These are phyloP conservation scores for Channallabes apus DNA, from an alignment of 2,797 vertebrate species.

Conservation along the genomic window DNA sequence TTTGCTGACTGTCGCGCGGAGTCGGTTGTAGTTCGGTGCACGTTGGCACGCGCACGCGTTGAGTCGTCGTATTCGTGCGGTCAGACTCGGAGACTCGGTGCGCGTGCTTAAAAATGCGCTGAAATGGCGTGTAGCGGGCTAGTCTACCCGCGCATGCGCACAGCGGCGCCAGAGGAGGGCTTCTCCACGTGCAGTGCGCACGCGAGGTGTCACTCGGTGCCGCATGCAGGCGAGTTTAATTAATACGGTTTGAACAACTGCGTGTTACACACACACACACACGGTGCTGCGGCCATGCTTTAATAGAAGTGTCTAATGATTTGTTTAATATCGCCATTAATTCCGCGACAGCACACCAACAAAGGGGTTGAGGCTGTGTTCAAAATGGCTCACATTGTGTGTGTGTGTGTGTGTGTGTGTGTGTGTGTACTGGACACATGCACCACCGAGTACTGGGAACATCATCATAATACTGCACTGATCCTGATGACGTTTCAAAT, in stretches of 20 bases:
- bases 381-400: background rate
- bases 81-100: background rate
- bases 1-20: background rate
- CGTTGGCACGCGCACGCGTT: background rate
- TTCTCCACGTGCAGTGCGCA: slow-evolving; percentile 2
- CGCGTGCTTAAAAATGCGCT: background rate
- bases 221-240: background rate
- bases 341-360: too few relatives aligned
- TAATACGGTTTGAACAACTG: too few relatives aligned
- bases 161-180: background rate
- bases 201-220: background rate
- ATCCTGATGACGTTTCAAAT: too few relatives aligned
- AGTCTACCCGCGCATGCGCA: background rate
- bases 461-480: too few relatives aligned
- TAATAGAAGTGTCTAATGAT: background rate
- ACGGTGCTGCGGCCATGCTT: background rate
- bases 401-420: too few relatives aligned
- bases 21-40: background rate
- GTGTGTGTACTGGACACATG: background rate
- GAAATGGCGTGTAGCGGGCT: background rate
- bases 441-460: background rate
- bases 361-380: background rate
- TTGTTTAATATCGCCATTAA: background rate
- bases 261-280: background rate
- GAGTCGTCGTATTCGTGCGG: too few relatives aligned